Evolutionary conservation across 2,888 invertebrate genomes (phyloP).

Genomic region (Napeogenes sylphis): DNA sequence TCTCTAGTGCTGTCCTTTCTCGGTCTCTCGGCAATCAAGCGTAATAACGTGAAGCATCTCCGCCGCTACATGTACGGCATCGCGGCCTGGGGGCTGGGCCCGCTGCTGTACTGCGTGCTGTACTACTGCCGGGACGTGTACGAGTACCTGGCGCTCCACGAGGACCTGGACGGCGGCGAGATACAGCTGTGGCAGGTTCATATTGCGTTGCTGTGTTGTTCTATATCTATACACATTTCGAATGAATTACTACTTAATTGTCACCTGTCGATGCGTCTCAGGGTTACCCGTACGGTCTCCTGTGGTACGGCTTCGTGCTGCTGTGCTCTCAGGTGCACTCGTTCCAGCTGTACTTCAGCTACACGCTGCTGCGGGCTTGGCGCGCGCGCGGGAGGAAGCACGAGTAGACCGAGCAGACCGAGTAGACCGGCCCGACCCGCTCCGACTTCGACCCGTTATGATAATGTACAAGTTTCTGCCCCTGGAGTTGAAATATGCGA

Average conservation of each 20-base stretch:
- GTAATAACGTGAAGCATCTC: slow-evolving; percentile 87
- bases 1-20: slow-evolving; percentile 90
- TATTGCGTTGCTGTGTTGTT: slow-evolving; percentile 16
- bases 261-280: slow-evolving; percentile 55
- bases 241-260: too few relatives aligned
- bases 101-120: slow-evolving; percentile 87
- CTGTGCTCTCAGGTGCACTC: slow-evolving; percentile 92
- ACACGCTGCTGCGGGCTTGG: slow-evolving; percentile 90
- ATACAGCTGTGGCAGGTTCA: slow-evolving; percentile 90
- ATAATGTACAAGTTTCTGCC: too few relatives aligned
- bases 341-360: slow-evolving; percentile 90
- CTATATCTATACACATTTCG: not conserved
- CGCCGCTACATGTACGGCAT: slow-evolving; percentile 88
- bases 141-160: slow-evolving; percentile 80
- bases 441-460: too few relatives aligned
- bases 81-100: slow-evolving; percentile 83
- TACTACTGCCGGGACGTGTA: slow-evolving; percentile 92
- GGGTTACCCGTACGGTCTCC: slow-evolving; percentile 92
- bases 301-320: slow-evolving; percentile 95
- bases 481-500: too few relatives aligned
- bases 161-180: slow-evolving; percentile 78
- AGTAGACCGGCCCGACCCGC: not conserved
- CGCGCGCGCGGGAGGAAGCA: slow-evolving; percentile 85
- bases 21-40: slow-evolving; percentile 90
- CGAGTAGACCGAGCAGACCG: slow-evolving; percentile 67